Evolutionary conservation across 2,797 vertebrate genomes (phyloP).

Genomic region (Aulostomus chinensis): DNA sequence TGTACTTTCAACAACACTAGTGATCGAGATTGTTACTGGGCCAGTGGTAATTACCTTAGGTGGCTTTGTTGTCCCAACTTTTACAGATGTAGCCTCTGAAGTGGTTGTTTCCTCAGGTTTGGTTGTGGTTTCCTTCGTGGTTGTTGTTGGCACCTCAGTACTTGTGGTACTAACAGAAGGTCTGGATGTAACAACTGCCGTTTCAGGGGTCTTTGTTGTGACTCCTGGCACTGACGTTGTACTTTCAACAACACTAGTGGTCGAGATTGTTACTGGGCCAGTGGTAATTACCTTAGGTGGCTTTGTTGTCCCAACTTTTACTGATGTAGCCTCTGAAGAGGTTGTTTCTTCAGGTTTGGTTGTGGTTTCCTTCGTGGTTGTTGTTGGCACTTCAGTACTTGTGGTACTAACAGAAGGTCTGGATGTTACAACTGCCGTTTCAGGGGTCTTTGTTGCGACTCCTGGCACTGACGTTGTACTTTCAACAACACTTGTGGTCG

Average conservation of each 20-base stretch:
- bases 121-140: background rate
- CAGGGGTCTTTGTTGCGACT: background rate
- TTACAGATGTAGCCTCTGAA: background rate
- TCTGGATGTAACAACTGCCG: background rate
- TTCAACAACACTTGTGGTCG: conserved; percentile 3
- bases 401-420: background rate
- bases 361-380: background rate
- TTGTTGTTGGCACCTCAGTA: background rate
- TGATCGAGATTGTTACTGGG: background rate
- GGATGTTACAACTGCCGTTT: conserved; percentile 1
- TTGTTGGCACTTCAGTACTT: background rate
- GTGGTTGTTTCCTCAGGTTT: background rate
- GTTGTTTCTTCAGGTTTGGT: background rate
- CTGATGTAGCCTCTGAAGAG: background rate
- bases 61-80: background rate
- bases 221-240: background rate
- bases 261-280: background rate
- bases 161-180: background rate
- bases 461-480: background rate
- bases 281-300: background rate
- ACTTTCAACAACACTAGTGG: background rate
- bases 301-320: background rate
- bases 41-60: background rate
- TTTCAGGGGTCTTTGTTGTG: background rate
- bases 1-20: background rate